Evolutionary conservation across 1,140 invertebrate species (phyloP).

Genomic region (Diorhabda carinulata): DNA sequence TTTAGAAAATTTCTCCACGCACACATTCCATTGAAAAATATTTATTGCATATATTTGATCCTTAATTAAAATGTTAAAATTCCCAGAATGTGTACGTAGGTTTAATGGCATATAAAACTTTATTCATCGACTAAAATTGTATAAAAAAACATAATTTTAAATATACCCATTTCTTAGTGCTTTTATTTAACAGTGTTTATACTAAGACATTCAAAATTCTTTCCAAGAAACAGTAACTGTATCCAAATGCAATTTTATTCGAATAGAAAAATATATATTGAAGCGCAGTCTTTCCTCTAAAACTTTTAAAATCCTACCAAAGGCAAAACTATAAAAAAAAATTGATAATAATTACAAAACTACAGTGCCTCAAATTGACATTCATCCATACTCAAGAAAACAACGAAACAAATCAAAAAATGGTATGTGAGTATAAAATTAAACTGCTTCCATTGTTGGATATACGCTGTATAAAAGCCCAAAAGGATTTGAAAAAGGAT

Average conservation of each 20-base stretch:
- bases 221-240: background rate
- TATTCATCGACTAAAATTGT: slow-evolving; percentile 28
- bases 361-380: too few species aligned
- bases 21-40: slow-evolving; percentile 25
- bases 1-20: slow-evolving; percentile 25
- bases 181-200: slow-evolving; percentile 34
- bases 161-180: slow-evolving; percentile 27
- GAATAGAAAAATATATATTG: background rate
- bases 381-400: too few species aligned
- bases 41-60: slow-evolving; percentile 29
- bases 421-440: background rate
- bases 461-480: background rate
- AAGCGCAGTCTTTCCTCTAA: background rate
- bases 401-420: background rate
- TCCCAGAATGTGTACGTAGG: slow-evolving; percentile 26
- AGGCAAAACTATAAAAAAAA: too few species aligned
- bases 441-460: background rate
- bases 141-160: slow-evolving; percentile 29
- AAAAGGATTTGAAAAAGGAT: background rate
- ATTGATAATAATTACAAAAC: too few species aligned
- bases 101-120: slow-evolving; percentile 26
- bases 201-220: slow-evolving; percentile 17
- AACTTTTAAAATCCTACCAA: too few species aligned
- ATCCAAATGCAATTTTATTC: slow-evolving; percentile 4
- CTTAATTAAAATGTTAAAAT: slow-evolving; percentile 8